A percentile compares a stretch with the other conserved stretches of the same genome.
These are phyloP conservation scores for Tetrao urogallus DNA, from an alignment of 2,113 vertebrate genomes.

Conservation along the genomic window DNA sequence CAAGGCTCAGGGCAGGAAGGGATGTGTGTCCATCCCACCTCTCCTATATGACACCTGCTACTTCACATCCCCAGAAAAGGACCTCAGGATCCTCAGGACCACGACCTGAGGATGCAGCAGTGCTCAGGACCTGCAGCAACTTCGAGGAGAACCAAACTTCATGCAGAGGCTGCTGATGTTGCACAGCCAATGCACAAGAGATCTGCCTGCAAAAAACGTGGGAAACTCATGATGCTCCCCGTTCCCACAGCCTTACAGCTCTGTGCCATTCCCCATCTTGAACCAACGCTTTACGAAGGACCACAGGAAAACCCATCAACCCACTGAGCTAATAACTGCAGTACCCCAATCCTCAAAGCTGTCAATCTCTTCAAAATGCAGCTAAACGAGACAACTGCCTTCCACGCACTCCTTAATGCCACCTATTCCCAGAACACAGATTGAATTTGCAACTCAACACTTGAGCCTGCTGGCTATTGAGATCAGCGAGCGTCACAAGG, in stretches of 20 bases:
- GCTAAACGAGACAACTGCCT: neutral
- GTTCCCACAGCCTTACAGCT: neutral
- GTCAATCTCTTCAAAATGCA: neutral
- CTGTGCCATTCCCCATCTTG: neutral
- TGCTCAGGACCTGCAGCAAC: neutral
- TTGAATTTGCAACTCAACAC: neutral
- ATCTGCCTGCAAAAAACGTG: neutral
- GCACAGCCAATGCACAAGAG: rapidly evolving
- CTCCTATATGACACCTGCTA: neutral
- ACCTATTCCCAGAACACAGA: neutral
- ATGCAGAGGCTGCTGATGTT: neutral
- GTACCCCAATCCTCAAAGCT: neutral
- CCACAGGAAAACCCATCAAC: neutral
- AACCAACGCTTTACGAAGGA: neutral
- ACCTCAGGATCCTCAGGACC: no score
- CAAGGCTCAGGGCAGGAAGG: neutral
- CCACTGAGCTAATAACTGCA: neutral
- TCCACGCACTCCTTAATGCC: neutral
- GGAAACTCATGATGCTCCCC: rapidly evolving
- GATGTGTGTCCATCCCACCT: neutral
- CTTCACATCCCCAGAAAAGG: neutral
- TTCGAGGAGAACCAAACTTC: neutral
- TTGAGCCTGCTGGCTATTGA: neutral
- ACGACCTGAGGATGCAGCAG: neutral
- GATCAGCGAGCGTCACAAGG: neutral